These are phyloP conservation scores for Cydia amplana DNA, from an alignment of 1,140 invertebrate genomes.

Conservation along the genomic window DNA sequence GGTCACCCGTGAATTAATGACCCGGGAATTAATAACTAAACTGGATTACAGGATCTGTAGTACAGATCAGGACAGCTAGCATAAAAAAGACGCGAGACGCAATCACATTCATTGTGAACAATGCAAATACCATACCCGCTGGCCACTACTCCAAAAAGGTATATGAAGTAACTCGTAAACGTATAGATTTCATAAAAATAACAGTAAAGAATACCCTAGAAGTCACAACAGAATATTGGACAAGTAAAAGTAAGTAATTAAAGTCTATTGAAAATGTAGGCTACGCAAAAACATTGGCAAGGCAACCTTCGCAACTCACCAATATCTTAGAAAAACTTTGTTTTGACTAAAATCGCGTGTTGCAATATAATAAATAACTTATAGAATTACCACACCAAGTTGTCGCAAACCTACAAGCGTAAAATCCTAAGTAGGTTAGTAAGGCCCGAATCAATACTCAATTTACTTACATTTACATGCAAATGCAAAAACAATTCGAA, in stretches of 20 bases:
- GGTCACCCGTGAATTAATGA: not conserved
- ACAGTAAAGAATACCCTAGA: too few relatives aligned
- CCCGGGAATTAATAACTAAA: not conserved
- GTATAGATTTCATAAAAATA: too few relatives aligned
- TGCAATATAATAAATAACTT: slow-evolving; percentile 11
- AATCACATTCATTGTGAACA: too few relatives aligned
- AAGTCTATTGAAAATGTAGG: too few relatives aligned
- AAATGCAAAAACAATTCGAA: not conserved
- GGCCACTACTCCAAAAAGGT: too few relatives aligned
- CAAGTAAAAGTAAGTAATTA: too few relatives aligned
- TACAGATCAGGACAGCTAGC: too few relatives aligned
- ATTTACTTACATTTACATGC: slow-evolving; percentile 14
- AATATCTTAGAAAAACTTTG: not conserved
- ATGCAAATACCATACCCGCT: too few relatives aligned
- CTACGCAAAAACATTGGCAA: not conserved
- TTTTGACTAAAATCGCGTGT: not conserved
- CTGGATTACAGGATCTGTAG: too few relatives aligned
- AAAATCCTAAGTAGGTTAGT: slow-evolving; percentile 6
- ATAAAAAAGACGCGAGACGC: too few relatives aligned
- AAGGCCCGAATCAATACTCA: slow-evolving; percentile 6
- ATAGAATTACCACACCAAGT: slow-evolving; percentile 23
- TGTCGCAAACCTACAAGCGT: slow-evolving; percentile 24
- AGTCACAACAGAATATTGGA: too few relatives aligned
- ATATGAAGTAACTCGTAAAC: too few relatives aligned
- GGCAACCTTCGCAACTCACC: not conserved